phyloP scores from a whole-genome alignment of 2,888 invertebrate genomes.

The Saturnia pavonia region DNA sequence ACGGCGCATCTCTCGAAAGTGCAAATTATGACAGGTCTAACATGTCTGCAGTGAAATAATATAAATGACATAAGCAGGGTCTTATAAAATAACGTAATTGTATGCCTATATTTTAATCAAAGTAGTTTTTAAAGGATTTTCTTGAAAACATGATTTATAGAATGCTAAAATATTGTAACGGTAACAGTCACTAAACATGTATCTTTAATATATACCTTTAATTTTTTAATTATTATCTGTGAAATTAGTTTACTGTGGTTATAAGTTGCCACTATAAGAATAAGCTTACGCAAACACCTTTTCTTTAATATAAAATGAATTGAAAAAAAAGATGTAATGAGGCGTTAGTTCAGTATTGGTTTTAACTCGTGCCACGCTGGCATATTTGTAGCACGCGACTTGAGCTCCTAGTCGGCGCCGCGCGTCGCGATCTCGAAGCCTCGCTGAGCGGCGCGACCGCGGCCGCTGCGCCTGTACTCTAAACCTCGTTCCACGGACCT shows the following conservation, averaged over 20 bases:
- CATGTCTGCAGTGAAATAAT: conserved; percentile 22
- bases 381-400: background rate
- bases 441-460: background rate
- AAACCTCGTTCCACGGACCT: conserved; percentile 48
- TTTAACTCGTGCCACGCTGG: background rate
- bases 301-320: background rate
- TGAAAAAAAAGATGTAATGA: too few species aligned
- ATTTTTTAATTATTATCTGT: background rate
- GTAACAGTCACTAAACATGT: background rate
- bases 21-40: conserved; percentile 35
- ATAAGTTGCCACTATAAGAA: background rate
- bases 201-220: background rate
- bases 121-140: background rate
- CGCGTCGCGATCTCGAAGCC: conserved; percentile 3
- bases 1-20: conserved; percentile 49
- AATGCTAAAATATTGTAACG: background rate
- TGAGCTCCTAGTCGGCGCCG: background rate
- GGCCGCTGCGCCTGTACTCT: conserved; percentile 18
- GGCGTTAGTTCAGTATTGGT: background rate
- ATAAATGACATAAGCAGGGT: conserved; percentile 9
- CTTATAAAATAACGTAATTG: background rate
- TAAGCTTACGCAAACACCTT: background rate
- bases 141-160: background rate
- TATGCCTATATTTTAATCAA: background rate
- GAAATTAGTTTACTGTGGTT: background rate